Conservation (phyloP, 35 echinoderm and acorn worm genomes). For the Holothuria glaberrima region DNA sequence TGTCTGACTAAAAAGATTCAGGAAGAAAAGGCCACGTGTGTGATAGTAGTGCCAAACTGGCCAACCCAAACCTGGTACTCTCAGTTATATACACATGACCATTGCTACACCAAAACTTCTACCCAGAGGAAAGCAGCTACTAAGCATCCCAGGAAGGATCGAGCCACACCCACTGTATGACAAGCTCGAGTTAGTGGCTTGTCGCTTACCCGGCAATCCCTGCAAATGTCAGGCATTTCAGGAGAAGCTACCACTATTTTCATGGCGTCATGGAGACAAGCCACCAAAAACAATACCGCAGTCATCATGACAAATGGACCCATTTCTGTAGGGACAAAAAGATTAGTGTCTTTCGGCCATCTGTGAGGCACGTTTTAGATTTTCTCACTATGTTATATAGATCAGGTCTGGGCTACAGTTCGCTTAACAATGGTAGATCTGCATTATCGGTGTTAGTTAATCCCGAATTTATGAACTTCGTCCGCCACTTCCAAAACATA, state of each 20-base stretch:
- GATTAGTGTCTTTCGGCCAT: neutral
- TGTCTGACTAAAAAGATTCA: neutral
- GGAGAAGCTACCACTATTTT: neutral
- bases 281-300: neutral
- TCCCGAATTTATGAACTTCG: slow-evolving; percentile 9
- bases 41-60: neutral
- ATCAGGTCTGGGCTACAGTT: slow-evolving; percentile 6
- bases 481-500: neutral
- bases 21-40: neutral
- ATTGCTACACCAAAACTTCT: neutral
- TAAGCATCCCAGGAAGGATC: neutral
- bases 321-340: neutral
- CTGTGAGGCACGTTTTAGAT: no score
- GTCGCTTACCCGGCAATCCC: slow-evolving; percentile 22
- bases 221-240: slow-evolving; percentile 10
- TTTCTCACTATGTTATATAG: neutral
- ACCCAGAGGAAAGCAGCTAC: neutral
- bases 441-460: neutral
- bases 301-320: neutral
- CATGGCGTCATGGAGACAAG: neutral
- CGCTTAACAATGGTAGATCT: neutral
- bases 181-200: slow-evolving; percentile 27
- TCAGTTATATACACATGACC: neutral
- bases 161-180: slow-evolving; percentile 33
- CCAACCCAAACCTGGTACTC: neutral